A percentile compares a stretch with the other conserved stretches of the same genome.
These are phyloP conservation scores for Boloria euphrosyne DNA, from an alignment of 2,888 invertebrate species.

Conservation along the genomic window DNA sequence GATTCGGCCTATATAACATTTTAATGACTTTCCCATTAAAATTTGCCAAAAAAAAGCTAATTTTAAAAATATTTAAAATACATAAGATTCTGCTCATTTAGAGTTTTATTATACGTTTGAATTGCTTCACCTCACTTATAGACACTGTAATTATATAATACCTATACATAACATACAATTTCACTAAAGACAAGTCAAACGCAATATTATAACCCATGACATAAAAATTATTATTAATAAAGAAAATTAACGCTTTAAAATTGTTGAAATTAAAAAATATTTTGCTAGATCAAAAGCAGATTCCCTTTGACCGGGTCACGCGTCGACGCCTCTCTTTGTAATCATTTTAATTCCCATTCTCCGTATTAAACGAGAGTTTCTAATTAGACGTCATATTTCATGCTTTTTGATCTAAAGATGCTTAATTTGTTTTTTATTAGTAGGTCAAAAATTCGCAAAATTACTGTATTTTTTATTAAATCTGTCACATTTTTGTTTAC, in stretches of 20 bases:
- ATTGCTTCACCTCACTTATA: no score
- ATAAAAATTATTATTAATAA: no score
- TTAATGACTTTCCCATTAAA: no score
- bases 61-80: no score
- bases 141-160: no score
- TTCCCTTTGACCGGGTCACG: slow-evolving; percentile 59
- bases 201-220: no score
- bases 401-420: slow-evolving; percentile 17
- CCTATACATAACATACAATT: no score
- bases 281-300: slow-evolving; percentile 61
- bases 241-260: slow-evolving; percentile 32
- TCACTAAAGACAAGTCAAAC: no score
- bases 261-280: slow-evolving; percentile 42
- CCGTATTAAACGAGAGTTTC: slow-evolving; percentile 52
- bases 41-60: no score
- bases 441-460: not conserved
- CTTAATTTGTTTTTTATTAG: slow-evolving; percentile 9
- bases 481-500: not conserved
- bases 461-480: not conserved
- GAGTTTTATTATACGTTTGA: no score
- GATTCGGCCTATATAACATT: no score
- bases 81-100: no score
- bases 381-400: slow-evolving; percentile 13
- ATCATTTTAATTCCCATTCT: slow-evolving; percentile 63
- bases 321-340: slow-evolving; percentile 51